Evolutionary conservation across 2,113 vertebrate genomes (phyloP), one percentile per base, ranked within the genome.

Genomic region (Sinocyclocheilus anshuiensis): DNA sequence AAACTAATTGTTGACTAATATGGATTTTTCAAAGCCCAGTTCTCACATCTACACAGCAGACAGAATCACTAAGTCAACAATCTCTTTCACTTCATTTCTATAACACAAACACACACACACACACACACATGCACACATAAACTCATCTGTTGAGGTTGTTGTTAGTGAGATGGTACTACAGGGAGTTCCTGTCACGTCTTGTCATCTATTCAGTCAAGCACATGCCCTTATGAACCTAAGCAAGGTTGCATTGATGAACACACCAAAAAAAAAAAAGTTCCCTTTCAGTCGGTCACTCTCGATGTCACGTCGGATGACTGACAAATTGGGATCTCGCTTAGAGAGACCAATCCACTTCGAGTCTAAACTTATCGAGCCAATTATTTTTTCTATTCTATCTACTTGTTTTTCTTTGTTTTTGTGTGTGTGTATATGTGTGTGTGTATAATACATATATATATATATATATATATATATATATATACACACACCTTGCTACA

Each of bases 121-220:
- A 36, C 55, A 22, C 29, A 59, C 48, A 13, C 12, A 3, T 50
- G 48, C 48, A 13, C 50, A 53, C 50, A 13, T 50, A 50, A 50
- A 50, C 48, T 50, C 48, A 53, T 2, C 13, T 53, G 24, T 77
- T 74, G 53, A 78, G 65, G 84, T 77, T 71, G 39, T 81, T 65
- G 69, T 50, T 61, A 50, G 45, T 45, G 42, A 57, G 76, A 36
- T 81, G 45, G 78, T 5, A 59, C 71, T 36, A 16, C 26, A 61
- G 79, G 50, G 53, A 88, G 61, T 55, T 77, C 20, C 59, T 82
- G 71, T 88, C 76, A 83, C 12, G 22, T 81, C 77, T 81, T 74
- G 48, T 76, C 71, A 81, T 78, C 26, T 75, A 16, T 13, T 77
- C 83, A 71, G n/a, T 82, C 33, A 71, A 63, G 69, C 57, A 39